Percentiles rank a stretch among this genome's conserved stretches.
phyloP scores from a whole-genome alignment of 2,113 vertebrate species.

The Aegotheles bennettii region DNA sequence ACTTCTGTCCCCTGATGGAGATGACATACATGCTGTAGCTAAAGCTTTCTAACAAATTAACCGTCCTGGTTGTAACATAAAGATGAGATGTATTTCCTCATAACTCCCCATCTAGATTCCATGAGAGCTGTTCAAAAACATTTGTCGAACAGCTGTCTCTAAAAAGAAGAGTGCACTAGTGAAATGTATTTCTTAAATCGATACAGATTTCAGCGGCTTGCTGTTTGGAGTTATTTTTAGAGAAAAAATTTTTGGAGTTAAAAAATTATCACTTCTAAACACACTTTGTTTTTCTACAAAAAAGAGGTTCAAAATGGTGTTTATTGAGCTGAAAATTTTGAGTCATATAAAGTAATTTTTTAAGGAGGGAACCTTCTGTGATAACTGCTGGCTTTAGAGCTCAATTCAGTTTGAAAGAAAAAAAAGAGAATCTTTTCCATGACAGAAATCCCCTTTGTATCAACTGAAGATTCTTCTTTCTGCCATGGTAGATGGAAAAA shows the following conservation, averaged over 20 bases:
- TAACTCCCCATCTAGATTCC: background rate
- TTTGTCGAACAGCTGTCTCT: conserved; percentile 48
- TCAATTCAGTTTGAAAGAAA: background rate
- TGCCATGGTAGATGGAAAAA: background rate
- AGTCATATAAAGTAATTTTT: background rate
- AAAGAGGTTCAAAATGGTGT: background rate
- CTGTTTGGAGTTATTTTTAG: background rate
- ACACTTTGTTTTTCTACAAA: background rate
- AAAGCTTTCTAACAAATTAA: conserved; percentile 4
- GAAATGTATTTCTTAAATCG: conserved; percentile 17
- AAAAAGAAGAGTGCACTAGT: background rate
- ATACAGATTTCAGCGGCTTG: conserved; percentile 1
- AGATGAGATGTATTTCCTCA: background rate
- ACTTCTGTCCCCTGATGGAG: background rate
- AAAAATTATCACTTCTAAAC: background rate
- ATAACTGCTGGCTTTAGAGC: background rate
- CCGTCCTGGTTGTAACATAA: background rate
- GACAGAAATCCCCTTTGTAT: background rate
- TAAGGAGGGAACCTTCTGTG: background rate
- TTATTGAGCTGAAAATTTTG: background rate
- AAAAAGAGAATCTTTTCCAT: background rate
- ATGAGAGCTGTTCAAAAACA: conserved; percentile 9
- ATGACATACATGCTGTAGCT: background rate
- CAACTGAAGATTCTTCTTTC: background rate
- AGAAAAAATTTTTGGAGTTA: background rate